Percentiles rank a stretch among this genome's conserved stretches.
Conservation (phyloP, 2,888 invertebrate genomes). For the Latrodectus elegans region DNA sequence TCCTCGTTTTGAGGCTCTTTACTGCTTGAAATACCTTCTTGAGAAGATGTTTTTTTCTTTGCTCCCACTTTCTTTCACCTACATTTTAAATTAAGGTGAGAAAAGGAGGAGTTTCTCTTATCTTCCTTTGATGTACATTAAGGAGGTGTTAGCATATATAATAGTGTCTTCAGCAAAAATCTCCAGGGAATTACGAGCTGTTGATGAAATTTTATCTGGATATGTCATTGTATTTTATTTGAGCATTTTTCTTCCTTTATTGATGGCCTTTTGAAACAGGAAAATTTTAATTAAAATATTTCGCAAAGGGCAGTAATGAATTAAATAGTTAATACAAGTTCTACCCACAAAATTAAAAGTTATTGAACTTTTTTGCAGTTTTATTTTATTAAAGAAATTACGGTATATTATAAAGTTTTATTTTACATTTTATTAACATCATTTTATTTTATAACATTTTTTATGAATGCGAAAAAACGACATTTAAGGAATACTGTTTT, state of each 20-base stretch:
- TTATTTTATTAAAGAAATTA: too few relatives aligned
- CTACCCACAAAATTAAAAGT: too few relatives aligned
- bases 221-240: conserved; percentile 34
- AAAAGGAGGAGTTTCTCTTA: conserved; percentile 27
- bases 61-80: conserved; percentile 6
- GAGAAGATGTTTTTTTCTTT: conserved; percentile 39
- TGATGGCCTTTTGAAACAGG: background rate
- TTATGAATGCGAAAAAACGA: too few relatives aligned
- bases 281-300: too few relatives aligned
- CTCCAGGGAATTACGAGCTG: conserved; percentile 24
- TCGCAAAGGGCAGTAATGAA: too few relatives aligned
- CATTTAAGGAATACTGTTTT: too few relatives aligned
- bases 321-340: too few relatives aligned
- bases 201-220: conserved; percentile 51
- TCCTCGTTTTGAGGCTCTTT: conserved; percentile 4
- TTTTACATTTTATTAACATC: too few relatives aligned
- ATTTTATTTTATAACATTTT: too few relatives aligned
- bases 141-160: conserved; percentile 45
- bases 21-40: conserved; percentile 31
- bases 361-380: too few relatives aligned
- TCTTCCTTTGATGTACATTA: conserved; percentile 55
- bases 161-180: conserved; percentile 34
- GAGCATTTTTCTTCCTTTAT: conserved; percentile 7
- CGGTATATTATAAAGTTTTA: too few relatives aligned
- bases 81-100: conserved; percentile 24